Percentiles rank a stretch among this genome's conserved stretches.
Conservation (phyloP, 1,140 invertebrate species). For the Homarus americanus region DNA sequence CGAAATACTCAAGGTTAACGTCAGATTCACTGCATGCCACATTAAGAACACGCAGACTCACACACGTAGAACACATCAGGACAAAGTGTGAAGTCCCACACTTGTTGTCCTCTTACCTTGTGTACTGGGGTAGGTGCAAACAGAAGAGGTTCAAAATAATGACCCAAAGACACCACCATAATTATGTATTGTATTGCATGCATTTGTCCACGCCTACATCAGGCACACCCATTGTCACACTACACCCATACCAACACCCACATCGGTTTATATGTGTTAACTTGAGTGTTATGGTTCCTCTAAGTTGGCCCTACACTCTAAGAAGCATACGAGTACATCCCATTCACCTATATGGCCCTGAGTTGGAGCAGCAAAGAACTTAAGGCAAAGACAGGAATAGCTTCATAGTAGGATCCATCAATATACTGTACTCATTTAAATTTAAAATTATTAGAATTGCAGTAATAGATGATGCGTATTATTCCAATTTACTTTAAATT, state of each 20-base stretch:
- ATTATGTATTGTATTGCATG: background rate
- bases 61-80: background rate
- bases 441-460: background rate
- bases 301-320: background rate
- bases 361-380: background rate
- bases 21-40: background rate
- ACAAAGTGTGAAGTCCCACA: background rate
- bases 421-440: background rate
- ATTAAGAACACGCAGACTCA: background rate
- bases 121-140: background rate
- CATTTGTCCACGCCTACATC: background rate
- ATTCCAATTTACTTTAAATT: too few species aligned
- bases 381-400: background rate
- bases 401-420: background rate
- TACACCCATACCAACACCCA: background rate
- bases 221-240: background rate
- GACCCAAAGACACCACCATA: background rate
- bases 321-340: background rate
- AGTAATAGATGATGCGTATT: background rate
- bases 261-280: background rate
- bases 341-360: background rate
- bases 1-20: background rate
- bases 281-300: background rate
- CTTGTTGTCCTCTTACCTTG: slow-evolving; percentile 6
- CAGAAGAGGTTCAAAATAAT: background rate